Base-by-base conservation (phyloP, 2,888 invertebrate species). In the Villa cingulata region DNA sequence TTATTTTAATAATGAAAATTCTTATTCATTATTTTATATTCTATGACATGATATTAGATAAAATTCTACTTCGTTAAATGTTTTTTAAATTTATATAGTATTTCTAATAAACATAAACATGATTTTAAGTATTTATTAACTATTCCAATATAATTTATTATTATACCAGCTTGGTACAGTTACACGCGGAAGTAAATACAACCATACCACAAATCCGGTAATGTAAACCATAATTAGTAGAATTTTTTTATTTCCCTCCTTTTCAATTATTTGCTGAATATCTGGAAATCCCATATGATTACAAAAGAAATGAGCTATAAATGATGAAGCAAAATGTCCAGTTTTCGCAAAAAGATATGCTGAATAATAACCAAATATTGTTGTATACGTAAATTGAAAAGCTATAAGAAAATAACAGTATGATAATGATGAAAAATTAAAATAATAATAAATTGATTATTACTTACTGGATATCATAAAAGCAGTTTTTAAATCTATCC, bases 281-380 rank as follows among this genome's bases (percentile, higher is more conserved):
- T 92, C 87, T 0, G 95, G 95, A 62, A 95, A 85, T 9, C 95
- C 95, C 90, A 96, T 92, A 68, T 90, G 87, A 68, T 96, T 96
- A 70, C 96, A 96, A 67, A 94, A 92, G 32, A 89, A 84, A 67
- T 96, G 96, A 2, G 85, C 91, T 16, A 90, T 68, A 56, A 94
- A 79, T 4, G 91, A 87, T 1, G 94, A 88, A 17, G 83, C 73
- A 57, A 95, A 80, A 66, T 95, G 92, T 36, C 92, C 91, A 3
- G 94, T 95, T 64, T 86, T 80, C 12, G 86, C 74, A 69, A 94
- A 91, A 42, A 95, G 69, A 65, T 82, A 92, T n/a, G 94, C 86
- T 7, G 94, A 92, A 67, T 96, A 96, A 42, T 85, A 84, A 49
- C 95, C 96, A 72, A 96, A 96, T 43, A 95, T 66, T 45, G 88